Conservation (phyloP, 2,113 vertebrate species). For the Chionodraco myersi region DNA sequence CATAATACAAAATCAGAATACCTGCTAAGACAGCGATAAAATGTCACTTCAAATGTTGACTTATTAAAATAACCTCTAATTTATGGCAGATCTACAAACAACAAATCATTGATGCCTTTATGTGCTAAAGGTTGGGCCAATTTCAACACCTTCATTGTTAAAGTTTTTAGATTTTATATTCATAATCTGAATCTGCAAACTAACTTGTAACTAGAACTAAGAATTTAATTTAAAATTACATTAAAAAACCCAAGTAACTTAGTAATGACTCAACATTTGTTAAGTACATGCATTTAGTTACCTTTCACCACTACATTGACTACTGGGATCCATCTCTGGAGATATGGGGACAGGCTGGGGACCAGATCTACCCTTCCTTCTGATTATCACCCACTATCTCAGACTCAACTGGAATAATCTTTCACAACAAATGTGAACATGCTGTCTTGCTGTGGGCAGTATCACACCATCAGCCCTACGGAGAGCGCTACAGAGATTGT, state of each 20-base stretch:
- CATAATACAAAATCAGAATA: neutral
- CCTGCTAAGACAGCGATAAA: neutral
- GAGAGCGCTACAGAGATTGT: constrained; percentile 15
- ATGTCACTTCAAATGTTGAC: neutral
- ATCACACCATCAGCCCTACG: constrained; percentile 3
- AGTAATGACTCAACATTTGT: neutral
- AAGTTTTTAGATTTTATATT: neutral
- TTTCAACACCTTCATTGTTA: neutral
- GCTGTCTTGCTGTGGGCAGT: neutral
- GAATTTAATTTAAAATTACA: neutral
- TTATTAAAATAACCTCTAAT: neutral
- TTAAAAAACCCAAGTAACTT: neutral
- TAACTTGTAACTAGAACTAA: neutral
- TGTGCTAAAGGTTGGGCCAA: neutral
- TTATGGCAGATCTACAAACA: neutral
- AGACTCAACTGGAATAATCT: neutral
- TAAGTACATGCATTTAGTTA: neutral
- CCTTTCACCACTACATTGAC: neutral
- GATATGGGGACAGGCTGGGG: neutral
- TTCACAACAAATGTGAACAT: neutral
- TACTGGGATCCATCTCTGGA: neutral
- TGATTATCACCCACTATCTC: neutral
- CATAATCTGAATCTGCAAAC: neutral
- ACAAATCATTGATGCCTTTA: neutral
- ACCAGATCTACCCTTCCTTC: neutral